Evolutionary conservation across 2,888 invertebrate genomes (phyloP), one percentile per base, ranked within the genome.

Genomic region (Bursaphelenchus okinawaensis): DNA sequence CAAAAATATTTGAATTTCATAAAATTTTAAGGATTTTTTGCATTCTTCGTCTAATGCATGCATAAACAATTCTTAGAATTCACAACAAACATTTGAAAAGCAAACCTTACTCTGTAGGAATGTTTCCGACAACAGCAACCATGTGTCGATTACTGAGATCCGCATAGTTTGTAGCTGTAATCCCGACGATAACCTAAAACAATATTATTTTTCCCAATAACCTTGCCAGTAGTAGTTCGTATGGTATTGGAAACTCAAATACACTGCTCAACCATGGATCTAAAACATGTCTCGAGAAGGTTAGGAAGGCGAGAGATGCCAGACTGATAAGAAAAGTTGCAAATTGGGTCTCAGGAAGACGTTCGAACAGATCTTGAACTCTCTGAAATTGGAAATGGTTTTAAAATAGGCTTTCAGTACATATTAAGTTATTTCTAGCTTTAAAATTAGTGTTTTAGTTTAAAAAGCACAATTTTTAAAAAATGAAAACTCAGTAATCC

Each of bases 91-190:
- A 7, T 16, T 19, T 50, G 7, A 0, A 62, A 19, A 54, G 8
- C n/a, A n/a, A 52, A 24, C 31, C 69, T 66, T 24, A 79, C 76
- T 76, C 71, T 1, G 80, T 80, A 6, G 80, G 79, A 54, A 80
- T 79, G 60, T 78, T 77, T 4, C 79, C 77, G 12, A 80, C 80
- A 3, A 80, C 80, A 19, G 70, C 70, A 24, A 80, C 72, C 29
- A 74, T 67, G 66, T 81, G 74, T 24, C 77, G 68, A 23, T 66
- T 69, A 3, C 78, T 76, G 4, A 80, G 70, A 61, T 81, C 77
- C 4, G 79, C 80, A 56, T 75, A 80, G 51, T 78, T 78, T 1
- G 80, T 81, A 19, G 80, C 80, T 22, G 80, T 80, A 52, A 78
- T 80, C 29, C 80, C 80, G 28, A 80, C 72, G 55, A 80, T 73